phyloP scores from a whole-genome alignment of 2,113 vertebrate species.

The Hippopotamus amphibius region DNA sequence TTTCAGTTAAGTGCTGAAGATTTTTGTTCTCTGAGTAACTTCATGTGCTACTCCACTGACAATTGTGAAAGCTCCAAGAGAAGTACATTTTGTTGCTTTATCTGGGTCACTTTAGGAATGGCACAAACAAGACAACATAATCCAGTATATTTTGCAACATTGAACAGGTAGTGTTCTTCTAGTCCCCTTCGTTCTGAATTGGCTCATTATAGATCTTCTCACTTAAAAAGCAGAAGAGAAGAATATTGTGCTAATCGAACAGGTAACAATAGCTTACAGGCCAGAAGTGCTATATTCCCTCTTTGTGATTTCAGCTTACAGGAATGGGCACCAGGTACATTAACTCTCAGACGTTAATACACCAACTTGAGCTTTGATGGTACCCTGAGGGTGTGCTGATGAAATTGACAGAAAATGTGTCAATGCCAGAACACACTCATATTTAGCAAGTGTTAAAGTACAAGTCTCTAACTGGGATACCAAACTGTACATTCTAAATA shows the following conservation, averaged over 20 bases:
- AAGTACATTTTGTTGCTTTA: neutral
- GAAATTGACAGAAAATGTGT: neutral
- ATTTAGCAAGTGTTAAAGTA: neutral
- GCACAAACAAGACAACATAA: too few relatives aligned
- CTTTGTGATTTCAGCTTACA: neutral
- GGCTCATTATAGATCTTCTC: neutral
- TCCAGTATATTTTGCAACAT: neutral
- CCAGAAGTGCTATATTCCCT: neutral
- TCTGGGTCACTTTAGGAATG: neutral
- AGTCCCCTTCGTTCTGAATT: neutral
- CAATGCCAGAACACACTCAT: neutral
- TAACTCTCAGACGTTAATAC: neutral
- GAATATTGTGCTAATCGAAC: neutral
- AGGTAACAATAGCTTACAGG: neutral
- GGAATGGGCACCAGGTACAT: neutral
- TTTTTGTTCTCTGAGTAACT: neutral
- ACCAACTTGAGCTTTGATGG: neutral
- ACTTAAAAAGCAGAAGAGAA: neutral
- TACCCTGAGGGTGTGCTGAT: neutral
- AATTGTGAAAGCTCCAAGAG: neutral
- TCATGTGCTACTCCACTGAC: neutral
- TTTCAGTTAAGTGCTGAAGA: slow-evolving; percentile 29
- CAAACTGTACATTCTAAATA: too few relatives aligned
- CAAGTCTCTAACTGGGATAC: too few relatives aligned
- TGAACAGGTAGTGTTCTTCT: neutral